These are phyloP conservation scores for Sparidentex hasta DNA, from an alignment of 2,797 vertebrate species.

Conservation along the genomic window DNA sequence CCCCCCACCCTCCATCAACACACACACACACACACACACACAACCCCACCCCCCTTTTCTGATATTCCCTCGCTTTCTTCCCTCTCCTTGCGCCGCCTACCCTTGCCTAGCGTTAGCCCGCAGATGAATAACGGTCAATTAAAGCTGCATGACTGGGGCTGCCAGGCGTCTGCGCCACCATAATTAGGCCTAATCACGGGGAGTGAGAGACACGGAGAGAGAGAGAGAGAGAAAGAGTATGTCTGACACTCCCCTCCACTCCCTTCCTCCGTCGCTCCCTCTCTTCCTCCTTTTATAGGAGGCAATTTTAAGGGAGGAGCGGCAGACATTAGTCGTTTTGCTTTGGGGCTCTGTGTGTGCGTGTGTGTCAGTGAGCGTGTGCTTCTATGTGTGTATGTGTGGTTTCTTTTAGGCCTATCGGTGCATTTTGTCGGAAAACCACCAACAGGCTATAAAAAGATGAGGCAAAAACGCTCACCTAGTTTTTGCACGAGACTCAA, in stretches of 20 bases:
- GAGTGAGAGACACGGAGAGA: constrained; percentile 69
- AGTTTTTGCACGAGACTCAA: constrained; percentile 49
- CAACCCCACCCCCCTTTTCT: constrained; percentile 16
- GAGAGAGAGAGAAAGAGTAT: constrained; percentile 61
- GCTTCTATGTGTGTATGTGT: constrained; percentile 18
- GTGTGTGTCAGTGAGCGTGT: constrained; percentile 35
- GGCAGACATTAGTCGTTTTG: constrained; percentile 87
- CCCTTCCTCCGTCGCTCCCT: constrained; percentile 73
- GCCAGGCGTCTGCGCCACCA: constrained; percentile 93
- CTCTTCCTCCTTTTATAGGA: constrained; percentile 86
- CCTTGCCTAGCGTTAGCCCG: constrained; percentile 84
- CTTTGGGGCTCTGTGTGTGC: constrained; percentile 64
- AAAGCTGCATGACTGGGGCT: constrained; percentile 93
- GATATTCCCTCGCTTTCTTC: constrained; percentile 66
- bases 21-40: too few relatives aligned
- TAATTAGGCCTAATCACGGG: constrained; percentile 98
- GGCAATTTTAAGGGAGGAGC: constrained; percentile 89
- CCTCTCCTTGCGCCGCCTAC: constrained; percentile 67
- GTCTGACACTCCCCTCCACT: constrained; percentile 82
- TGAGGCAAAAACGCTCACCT: constrained; percentile 52
- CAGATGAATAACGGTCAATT: constrained; percentile 98
- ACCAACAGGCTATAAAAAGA: constrained; percentile 72
- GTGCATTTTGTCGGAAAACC: constrained; percentile 69
- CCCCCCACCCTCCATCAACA: constrained; percentile 62
- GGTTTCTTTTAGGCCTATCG: constrained; percentile 50